These are phyloP conservation scores for Drosophila ironensis DNA, from an alignment of 1,140 invertebrate species.

Conservation along the genomic window DNA sequence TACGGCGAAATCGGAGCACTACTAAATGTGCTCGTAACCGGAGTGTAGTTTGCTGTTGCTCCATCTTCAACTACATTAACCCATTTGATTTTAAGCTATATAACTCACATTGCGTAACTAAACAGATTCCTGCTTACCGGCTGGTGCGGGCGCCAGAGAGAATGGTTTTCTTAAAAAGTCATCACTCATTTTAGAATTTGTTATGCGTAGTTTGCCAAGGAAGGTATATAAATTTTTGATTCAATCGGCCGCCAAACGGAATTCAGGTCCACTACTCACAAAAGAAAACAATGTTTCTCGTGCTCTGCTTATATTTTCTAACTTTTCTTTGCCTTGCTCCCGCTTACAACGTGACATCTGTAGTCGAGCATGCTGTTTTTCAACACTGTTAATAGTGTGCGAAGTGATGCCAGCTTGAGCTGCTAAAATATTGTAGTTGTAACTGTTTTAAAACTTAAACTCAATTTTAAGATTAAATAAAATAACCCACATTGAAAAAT, in stretches of 20 bases:
- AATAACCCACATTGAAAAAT: no score
- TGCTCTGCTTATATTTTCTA: conserved; percentile 46
- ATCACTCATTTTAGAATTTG: conserved; percentile 81
- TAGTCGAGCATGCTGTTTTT: conserved; percentile 3
- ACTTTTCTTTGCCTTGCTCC: conserved; percentile 8
- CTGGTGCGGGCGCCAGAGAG: conserved; percentile 53
- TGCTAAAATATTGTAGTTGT: background rate
- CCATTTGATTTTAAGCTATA: background rate
- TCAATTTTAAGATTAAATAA: no score
- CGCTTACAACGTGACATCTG: conserved; percentile 12
- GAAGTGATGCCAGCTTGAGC: background rate
- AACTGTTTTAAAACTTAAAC: no score
- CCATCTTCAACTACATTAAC: conserved; percentile 39
- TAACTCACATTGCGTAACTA: conserved; percentile 61
- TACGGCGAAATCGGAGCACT: conserved; percentile 90
- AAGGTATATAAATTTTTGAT: conserved; percentile 35
- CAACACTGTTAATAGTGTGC: background rate
- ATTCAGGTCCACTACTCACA: conserved; percentile 37
- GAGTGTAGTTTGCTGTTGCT: conserved; percentile 41
- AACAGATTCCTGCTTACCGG: conserved; percentile 57
- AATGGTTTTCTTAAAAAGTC: conserved; percentile 80
- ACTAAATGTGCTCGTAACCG: conserved; percentile 62
- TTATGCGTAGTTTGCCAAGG: conserved; percentile 26
- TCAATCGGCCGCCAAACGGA: conserved; percentile 40
- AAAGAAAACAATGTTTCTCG: conserved; percentile 27